Evolutionary conservation across 2,113 vertebrate species (phyloP), one percentile per base, ranked within the genome.

Genomic region (Ceyx cyanopectus): DNA sequence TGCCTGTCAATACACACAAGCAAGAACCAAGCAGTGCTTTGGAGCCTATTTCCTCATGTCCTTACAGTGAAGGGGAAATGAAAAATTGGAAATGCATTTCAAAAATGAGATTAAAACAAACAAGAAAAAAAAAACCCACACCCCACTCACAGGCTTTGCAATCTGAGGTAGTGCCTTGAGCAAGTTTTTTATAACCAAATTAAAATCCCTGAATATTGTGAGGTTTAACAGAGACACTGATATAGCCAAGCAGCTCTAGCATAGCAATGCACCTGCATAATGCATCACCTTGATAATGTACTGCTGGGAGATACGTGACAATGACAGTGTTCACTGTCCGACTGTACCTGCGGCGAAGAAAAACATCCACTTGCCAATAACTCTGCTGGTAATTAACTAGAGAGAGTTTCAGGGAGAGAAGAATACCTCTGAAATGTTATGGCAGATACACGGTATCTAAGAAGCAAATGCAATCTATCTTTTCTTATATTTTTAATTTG

Each of bases 121-220:
- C 24, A 51, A 37, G 51, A 27, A 62, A 24, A 27, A 40, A 13
- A 27, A 50, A 23, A 12, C 6, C 40, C 15, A 60, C 12, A 34
- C 53, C 6, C 18, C 8, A 8, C 17, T 79, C 62, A 12, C 0
- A 0, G 65, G 72, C 26, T 74, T 79, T 54, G 40, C 65, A 66
- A 78, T 65, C 61, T 12, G 16, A 93, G 54, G 19, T 13, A 63
- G 57, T 4, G 57, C 93, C 87, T 57, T 22, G 21, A 90, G 94
- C 75, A 72, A 78, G 18, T 9, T 83, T 83, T 87, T 92, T 72
- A 78, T 57, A 88, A 81, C 2, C 57, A 65, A 91, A 95, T 92
- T 83, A 72, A 94, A 92, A 89, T 30, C 53, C 40, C 27, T 40
- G 61, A 80, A 41, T 61, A 23, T 18, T 75, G 51, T 63, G 72